Evolutionary conservation across 2,113 vertebrate species (phyloP), one percentile per base, ranked within the genome.

Genomic region (Microcebus tavaratra): DNA sequence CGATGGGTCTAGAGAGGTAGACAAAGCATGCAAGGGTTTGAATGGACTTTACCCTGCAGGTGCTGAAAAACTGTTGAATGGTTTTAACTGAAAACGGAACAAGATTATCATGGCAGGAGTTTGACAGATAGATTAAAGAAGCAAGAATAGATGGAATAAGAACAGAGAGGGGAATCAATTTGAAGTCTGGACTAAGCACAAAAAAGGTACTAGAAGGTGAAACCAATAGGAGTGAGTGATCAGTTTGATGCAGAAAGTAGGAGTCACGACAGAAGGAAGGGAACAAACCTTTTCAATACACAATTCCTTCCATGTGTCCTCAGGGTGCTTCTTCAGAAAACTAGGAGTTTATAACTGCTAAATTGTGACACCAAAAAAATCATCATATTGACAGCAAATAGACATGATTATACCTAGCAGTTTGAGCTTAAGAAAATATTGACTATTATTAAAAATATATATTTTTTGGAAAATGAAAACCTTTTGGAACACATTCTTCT

Each of bases 91-190:
- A 65, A 88, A 17, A n/a, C 45, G n/a, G 57, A 84, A 70, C 80
- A 80, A 91, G 79, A 93, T 72, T n/a, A 68, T 82, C 42, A 88
- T 1, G 45, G 65, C 65, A 67, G 31, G 36, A 76, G 39, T 86
- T 73, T 63, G 73, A 55, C 72, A 86, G 61, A 48, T 20, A 91
- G n/a, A 87, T 87, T 90, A 73, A 86, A 87, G 61, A 94, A 88
- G 39, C 20, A 75, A 91, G 67, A 31, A 57, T 39, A 25, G 21
- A 78, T 12, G 48, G n/a, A 83, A 13, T 76, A 65, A 87, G 20
- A 87, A 61, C 88, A 63, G n/a, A 90, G 68, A 78, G 36, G 27
- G 12, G 34, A 50, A 80, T 50, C 39, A 36, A 4, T 29, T 27
- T 45, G 82, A 78, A 67, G 4, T 72, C 39, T 61, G n/a, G 31